A percentile compares a stretch with the other conserved stretches of the same genome.
These are phyloP conservation scores for Theristicus caerulescens DNA, from an alignment of 2,113 vertebrate species.

Conservation along the genomic window DNA sequence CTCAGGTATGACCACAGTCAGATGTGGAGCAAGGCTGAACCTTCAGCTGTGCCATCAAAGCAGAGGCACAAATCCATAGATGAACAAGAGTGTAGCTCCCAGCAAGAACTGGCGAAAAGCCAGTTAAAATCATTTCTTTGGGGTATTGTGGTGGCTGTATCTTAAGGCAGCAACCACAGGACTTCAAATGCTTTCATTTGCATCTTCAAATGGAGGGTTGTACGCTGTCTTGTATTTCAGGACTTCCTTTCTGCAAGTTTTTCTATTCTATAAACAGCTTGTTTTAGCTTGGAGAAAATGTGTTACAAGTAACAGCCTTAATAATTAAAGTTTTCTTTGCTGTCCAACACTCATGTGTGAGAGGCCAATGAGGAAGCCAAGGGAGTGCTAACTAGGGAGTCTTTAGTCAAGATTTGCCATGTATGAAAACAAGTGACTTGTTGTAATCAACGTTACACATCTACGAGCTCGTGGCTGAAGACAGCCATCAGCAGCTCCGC, in stretches of 20 bases:
- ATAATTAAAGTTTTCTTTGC: background rate
- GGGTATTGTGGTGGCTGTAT: background rate
- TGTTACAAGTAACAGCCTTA: background rate
- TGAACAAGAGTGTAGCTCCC: background rate
- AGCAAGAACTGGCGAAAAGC: background rate
- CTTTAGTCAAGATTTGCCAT: background rate
- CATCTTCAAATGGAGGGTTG: background rate
- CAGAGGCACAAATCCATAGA: background rate
- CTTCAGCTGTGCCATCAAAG: background rate
- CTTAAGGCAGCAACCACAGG: background rate
- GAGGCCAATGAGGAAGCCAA: background rate
- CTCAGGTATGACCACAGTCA: background rate
- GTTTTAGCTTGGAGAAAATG: background rate
- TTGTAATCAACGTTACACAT: background rate
- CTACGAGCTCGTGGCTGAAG: background rate
- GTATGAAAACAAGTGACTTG: fast-evolving
- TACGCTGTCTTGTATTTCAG: background rate
- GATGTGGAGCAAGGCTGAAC: background rate
- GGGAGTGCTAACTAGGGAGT: background rate
- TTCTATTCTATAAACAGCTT: background rate
- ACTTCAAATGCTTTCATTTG: background rate
- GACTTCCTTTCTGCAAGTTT: background rate
- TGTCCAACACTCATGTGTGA: background rate
- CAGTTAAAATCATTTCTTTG: background rate
- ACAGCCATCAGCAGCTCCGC: background rate